Percentiles rank a stretch among this genome's conserved stretches.
phyloP scores from a whole-genome alignment of 2,888 invertebrate genomes.

The Onchidella celtica region DNA sequence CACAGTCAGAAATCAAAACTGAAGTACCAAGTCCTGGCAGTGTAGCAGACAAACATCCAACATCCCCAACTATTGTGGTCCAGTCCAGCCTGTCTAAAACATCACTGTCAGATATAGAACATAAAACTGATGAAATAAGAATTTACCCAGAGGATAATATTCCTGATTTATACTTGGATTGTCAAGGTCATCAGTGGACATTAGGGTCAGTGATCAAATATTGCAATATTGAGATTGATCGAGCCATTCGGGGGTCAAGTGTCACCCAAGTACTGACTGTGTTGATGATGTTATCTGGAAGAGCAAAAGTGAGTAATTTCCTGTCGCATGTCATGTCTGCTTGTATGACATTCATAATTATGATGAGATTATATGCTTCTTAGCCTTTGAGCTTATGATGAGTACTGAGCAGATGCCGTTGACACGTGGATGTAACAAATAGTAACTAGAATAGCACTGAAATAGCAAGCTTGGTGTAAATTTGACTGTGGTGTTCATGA shows the following conservation, averaged over 20 bases:
- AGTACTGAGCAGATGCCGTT: too few species aligned
- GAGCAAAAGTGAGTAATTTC: conserved; percentile 21
- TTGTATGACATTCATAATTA: too few species aligned
- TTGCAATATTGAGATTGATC: conserved; percentile 30
- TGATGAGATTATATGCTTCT: too few species aligned
- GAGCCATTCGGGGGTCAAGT: conserved; percentile 2
- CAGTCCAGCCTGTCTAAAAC: not conserved
- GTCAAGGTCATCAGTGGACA: conserved; percentile 16
- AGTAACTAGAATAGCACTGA: too few species aligned
- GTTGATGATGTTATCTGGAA: conserved; percentile 32
- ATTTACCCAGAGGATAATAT: not conserved
- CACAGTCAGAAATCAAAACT: too few species aligned
- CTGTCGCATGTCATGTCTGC: too few species aligned
- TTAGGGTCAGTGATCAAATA: conserved; percentile 9
- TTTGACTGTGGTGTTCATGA: too few species aligned
- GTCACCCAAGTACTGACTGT: conserved; percentile 18
- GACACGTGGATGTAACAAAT: too few species aligned
- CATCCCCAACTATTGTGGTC: not conserved
- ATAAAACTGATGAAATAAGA: not conserved
- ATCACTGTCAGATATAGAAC: not conserved
- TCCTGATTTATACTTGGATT: conserved; percentile 16
- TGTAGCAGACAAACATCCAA: not conserved
- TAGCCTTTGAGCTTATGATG: too few species aligned
- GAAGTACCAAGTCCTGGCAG: too few species aligned
- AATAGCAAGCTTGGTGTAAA: too few species aligned